A percentile compares a stretch with the other conserved stretches of the same genome.
These are phyloP conservation scores for Macrophya annulata DNA, from an alignment of 2,888 invertebrate genomes.

Conservation along the genomic window DNA sequence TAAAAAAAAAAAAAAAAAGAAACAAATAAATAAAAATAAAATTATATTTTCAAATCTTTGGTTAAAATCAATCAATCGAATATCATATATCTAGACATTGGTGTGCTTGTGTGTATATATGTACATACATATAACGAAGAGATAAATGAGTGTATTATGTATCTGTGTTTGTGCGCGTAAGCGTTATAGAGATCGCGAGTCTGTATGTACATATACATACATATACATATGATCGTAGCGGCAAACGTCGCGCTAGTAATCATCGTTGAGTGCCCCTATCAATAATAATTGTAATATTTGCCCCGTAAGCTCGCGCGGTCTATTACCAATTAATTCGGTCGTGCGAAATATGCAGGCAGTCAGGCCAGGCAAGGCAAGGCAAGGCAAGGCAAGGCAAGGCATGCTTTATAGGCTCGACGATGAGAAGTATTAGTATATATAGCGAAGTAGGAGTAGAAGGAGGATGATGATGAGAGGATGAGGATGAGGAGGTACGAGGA, in stretches of 20 bases:
- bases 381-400: too few species aligned
- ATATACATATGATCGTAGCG: background rate
- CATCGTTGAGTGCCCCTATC: slow-evolving; percentile 74
- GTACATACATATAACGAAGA: too few species aligned
- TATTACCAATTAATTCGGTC: slow-evolving; percentile 79
- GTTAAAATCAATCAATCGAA: too few species aligned
- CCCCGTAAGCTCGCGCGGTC: slow-evolving; percentile 71
- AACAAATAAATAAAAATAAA: background rate
- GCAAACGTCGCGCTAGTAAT: slow-evolving; percentile 44
- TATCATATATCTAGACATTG: too few species aligned
- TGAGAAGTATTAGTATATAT: slow-evolving; percentile 19
- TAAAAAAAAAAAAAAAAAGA: background rate
- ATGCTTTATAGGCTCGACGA: slow-evolving; percentile 57
- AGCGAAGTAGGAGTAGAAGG: slow-evolving; percentile 21
- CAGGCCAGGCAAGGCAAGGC: slow-evolving; percentile 61
- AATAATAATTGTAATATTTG: slow-evolving; percentile 77
- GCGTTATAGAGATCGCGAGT: too few species aligned
- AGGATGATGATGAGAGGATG: slow-evolving; percentile 38
- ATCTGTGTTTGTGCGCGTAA: too few species aligned
- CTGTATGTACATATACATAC: too few species aligned
- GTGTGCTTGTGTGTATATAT: too few species aligned
- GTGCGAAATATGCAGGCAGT: slow-evolving; percentile 77
- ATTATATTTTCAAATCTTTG: too few species aligned
- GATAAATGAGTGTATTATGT: too few species aligned
- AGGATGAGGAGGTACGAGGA: slow-evolving; percentile 44